Conservation (phyloP, 2,113 vertebrate species). For the Odontesthes bonariensis region DNA sequence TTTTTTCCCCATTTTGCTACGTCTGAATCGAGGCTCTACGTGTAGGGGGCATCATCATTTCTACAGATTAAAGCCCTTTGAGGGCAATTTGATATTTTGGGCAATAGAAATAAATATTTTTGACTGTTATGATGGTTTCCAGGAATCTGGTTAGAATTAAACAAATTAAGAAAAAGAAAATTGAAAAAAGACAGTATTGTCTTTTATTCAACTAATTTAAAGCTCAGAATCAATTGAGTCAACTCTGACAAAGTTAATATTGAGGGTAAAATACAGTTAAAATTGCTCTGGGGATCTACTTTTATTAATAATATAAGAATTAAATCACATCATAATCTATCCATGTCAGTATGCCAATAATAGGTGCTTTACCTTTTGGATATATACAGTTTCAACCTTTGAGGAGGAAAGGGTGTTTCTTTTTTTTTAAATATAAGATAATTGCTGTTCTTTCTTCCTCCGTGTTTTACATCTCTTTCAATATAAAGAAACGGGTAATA, state of each 20-base stretch:
- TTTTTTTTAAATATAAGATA: slow-evolving; percentile 1
- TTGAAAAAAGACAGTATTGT: background rate
- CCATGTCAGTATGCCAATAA: slow-evolving; percentile 10
- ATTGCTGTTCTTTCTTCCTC: background rate
- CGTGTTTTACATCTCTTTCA: background rate
- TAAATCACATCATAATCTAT: background rate
- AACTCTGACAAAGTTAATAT: slow-evolving; percentile 1
- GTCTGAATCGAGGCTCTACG: background rate
- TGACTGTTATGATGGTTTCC: background rate
- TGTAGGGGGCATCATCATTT: background rate
- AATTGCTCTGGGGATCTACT: background rate
- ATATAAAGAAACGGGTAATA: background rate
- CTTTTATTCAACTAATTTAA: slow-evolving; percentile 4
- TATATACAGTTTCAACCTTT: slow-evolving; percentile 11
- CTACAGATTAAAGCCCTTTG: background rate
- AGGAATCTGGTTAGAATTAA: background rate
- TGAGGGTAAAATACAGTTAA: background rate
- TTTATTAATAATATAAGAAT: background rate
- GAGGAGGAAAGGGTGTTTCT: slow-evolving; percentile 10
- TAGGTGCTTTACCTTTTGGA: slow-evolving; percentile 12
- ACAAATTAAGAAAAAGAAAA: too few relatives aligned
- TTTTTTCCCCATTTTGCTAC: background rate
- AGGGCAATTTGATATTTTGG: slow-evolving; percentile 3
- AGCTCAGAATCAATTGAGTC: background rate
- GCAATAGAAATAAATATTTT: background rate